A percentile compares a stretch with the other conserved stretches of the same genome.
These are phyloP conservation scores for Prionailurus viverrinus DNA, from an alignment of 2,113 vertebrate species.

Conservation along the genomic window DNA sequence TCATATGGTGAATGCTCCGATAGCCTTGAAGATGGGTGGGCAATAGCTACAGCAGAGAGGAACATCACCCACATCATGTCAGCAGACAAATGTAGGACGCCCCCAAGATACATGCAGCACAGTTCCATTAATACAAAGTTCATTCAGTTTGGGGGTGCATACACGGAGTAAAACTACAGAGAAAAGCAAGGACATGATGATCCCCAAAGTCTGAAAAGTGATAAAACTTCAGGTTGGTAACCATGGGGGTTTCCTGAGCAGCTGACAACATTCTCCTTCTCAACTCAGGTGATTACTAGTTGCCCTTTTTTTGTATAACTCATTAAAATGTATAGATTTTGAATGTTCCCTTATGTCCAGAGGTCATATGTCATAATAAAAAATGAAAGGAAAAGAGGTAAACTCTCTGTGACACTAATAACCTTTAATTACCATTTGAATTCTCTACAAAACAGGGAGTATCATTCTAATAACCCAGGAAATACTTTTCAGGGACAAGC, in stretches of 20 bases:
- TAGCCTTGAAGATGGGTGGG: background rate
- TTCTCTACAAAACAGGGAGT: background rate
- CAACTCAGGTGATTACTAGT: background rate
- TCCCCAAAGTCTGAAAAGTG: background rate
- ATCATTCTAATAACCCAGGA: background rate
- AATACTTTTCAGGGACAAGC: background rate
- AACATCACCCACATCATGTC: rapidly evolving
- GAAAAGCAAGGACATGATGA: background rate
- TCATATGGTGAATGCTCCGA: rapidly evolving
- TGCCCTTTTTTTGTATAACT: background rate
- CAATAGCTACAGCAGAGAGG: background rate
- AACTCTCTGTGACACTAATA: background rate
- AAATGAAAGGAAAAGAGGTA: background rate
- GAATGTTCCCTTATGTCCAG: background rate
- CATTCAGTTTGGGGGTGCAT: background rate
- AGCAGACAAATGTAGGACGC: background rate
- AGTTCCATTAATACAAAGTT: background rate
- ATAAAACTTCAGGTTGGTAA: no score
- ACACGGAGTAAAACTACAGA: rapidly evolving
- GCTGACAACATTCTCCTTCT: background rate
- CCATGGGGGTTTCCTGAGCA: no score
- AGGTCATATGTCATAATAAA: background rate
- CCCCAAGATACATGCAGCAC: rapidly evolving
- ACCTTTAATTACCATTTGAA: background rate
- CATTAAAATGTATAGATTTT: background rate